phyloP scores from a whole-genome alignment of 2,888 invertebrate genomes.

The Conus canariensis region DNA sequence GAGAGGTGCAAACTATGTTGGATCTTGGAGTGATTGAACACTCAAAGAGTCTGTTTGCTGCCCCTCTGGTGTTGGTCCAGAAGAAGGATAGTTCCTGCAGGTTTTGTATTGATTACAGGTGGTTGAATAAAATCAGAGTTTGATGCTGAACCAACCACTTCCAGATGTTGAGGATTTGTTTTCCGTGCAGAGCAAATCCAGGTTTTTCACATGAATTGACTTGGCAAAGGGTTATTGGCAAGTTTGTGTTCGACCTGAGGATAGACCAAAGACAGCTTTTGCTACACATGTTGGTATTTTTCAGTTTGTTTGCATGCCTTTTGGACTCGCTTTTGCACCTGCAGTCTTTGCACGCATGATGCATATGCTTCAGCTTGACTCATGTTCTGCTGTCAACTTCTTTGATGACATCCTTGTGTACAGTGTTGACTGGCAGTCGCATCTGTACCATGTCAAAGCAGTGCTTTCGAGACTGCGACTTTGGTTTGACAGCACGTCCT shows the following conservation, averaged over 20 bases:
- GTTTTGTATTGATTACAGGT: no score
- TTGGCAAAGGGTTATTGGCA: neutral
- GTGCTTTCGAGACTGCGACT: neutral
- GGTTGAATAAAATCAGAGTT: no score
- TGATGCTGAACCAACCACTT: no score
- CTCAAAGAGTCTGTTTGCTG: no score
- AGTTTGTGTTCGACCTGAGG: neutral
- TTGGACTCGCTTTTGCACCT: neutral
- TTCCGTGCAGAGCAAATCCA: neutral
- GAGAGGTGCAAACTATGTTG: no score
- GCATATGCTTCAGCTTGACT: neutral
- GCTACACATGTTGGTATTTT: neutral
- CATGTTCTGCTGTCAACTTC: constrained; percentile 1
- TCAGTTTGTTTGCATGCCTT: neutral
- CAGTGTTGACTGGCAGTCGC: neutral
- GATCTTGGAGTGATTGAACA: no score
- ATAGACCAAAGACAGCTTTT: no score
- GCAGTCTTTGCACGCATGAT: neutral
- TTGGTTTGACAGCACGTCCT: neutral
- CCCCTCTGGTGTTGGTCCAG: no score
- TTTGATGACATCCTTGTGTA: neutral
- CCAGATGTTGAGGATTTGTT: neutral
- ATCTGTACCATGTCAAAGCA: neutral
- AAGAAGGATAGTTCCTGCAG: no score
- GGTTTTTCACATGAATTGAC: neutral